Evolutionary conservation across 1,140 invertebrate genomes (phyloP).

Genomic region (Papilio xuthus): DNA sequence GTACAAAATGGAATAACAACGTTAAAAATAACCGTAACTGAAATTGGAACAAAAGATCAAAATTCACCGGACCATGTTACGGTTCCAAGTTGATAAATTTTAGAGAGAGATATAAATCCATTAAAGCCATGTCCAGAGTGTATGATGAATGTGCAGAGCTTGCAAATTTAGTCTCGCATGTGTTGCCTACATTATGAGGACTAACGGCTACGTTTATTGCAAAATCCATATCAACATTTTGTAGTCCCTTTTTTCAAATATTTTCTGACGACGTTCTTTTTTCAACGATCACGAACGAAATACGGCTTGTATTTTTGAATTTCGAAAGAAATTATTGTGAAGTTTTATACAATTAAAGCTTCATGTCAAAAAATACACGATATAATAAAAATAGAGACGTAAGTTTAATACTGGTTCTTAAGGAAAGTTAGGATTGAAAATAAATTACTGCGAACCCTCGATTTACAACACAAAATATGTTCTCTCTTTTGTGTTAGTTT

Average conservation of each 20-base stretch:
- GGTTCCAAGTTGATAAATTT: slow-evolving; percentile 25
- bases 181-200: slow-evolving; percentile 26
- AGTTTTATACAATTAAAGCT: not conserved
- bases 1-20: not conserved
- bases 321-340: not conserved
- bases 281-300: not conserved
- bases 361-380: not conserved
- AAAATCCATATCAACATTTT: slow-evolving; percentile 4
- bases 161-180: slow-evolving; percentile 26
- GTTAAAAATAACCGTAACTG: not conserved
- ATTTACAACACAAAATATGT: too few relatives aligned
- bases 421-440: too few relatives aligned
- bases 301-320: not conserved
- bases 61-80: slow-evolving; percentile 7
- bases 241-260: not conserved
- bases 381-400: too few relatives aligned
- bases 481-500: too few relatives aligned
- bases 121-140: slow-evolving; percentile 25
- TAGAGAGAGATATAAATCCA: slow-evolving; percentile 26
- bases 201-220: slow-evolving; percentile 3
- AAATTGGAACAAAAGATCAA: slow-evolving; percentile 21
- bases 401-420: too few relatives aligned
- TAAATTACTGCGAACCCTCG: too few relatives aligned
- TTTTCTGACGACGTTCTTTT: not conserved
- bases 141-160: slow-evolving; percentile 25